phyloP scores from a whole-genome alignment of 2,113 vertebrate species.

The Okapia johnstoni region DNA sequence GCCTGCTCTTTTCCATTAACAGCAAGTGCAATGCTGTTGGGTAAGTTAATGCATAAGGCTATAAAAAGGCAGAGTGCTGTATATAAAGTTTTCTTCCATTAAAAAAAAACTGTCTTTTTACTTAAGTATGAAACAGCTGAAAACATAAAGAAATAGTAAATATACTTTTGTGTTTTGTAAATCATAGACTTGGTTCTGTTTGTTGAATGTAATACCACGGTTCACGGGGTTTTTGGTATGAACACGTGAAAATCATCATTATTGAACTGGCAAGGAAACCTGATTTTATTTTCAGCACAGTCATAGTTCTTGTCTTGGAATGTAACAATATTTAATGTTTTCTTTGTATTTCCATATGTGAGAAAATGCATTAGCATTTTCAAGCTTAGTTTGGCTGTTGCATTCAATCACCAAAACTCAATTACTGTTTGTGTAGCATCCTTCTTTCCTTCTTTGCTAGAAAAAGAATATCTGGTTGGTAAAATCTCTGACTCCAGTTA shows the following conservation, averaged over 20 bases:
- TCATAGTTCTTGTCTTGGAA: slow-evolving; percentile 70
- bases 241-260: slow-evolving; percentile 76
- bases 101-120: slow-evolving; percentile 47
- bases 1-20: slow-evolving; percentile 80
- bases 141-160: slow-evolving; percentile 54
- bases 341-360: slow-evolving; percentile 72
- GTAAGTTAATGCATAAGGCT: slow-evolving; percentile 79
- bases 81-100: slow-evolving; percentile 45
- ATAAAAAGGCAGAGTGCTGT: slow-evolving; percentile 54
- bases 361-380: slow-evolving; percentile 50
- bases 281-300: slow-evolving; percentile 77
- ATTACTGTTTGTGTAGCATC: not conserved
- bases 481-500: not conserved
- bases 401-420: slow-evolving; percentile 12
- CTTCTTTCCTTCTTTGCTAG: not conserved
- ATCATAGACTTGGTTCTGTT: slow-evolving; percentile 63
- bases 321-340: slow-evolving; percentile 73
- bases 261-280: slow-evolving; percentile 68
- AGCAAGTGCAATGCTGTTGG: slow-evolving; percentile 80
- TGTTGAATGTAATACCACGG: slow-evolving; percentile 73
- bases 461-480: not conserved
- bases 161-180: slow-evolving; percentile 65
- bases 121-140: slow-evolving; percentile 48
- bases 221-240: slow-evolving; percentile 73
- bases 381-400: slow-evolving; percentile 51